Conservation (phyloP, 1,140 invertebrate genomes). For the Drosophila pseudoananassae region DNA sequence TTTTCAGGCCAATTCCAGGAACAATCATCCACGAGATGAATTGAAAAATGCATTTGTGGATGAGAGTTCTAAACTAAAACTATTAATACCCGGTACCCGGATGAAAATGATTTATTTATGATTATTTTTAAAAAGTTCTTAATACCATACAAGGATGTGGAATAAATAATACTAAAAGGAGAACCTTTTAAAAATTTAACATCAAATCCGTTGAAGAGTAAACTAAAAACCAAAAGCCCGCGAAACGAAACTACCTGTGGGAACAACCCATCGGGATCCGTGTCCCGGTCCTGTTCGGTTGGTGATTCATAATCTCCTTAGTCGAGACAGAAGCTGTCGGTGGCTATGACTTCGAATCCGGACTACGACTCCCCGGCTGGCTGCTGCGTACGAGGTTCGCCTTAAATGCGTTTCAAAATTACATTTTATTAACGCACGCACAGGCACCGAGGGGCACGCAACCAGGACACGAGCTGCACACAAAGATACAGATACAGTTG, state of each 20-base stretch:
- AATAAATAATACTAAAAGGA: too few species aligned
- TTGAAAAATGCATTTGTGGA: background rate
- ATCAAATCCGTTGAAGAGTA: background rate
- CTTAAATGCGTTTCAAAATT: slow-evolving; percentile 75
- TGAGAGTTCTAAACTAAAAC: background rate
- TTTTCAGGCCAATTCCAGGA: slow-evolving; percentile 22
- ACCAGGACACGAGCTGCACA: slow-evolving; percentile 12
- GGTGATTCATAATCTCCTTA: slow-evolving; percentile 35
- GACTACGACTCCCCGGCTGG: slow-evolving; percentile 23
- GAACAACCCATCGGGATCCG: slow-evolving; percentile 9
- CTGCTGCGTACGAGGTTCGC: slow-evolving; percentile 61
- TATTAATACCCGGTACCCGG: background rate
- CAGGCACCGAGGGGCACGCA: slow-evolving; percentile 14
- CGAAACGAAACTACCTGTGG: background rate
- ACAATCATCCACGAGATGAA: background rate
- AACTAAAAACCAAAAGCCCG: background rate
- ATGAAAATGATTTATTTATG: too few species aligned
- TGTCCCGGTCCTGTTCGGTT: background rate
- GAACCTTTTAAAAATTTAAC: too few species aligned
- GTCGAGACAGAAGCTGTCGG: slow-evolving; percentile 34
- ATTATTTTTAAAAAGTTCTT: too few species aligned
- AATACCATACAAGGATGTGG: too few species aligned
- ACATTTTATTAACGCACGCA: slow-evolving; percentile 76
- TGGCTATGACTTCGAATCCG: slow-evolving; percentile 23
- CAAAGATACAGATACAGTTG: background rate